Percentiles rank a stretch among this genome's conserved stretches.
These are phyloP conservation scores for Colius striatus DNA, from an alignment of 2,113 vertebrate genomes.

Conservation along the genomic window DNA sequence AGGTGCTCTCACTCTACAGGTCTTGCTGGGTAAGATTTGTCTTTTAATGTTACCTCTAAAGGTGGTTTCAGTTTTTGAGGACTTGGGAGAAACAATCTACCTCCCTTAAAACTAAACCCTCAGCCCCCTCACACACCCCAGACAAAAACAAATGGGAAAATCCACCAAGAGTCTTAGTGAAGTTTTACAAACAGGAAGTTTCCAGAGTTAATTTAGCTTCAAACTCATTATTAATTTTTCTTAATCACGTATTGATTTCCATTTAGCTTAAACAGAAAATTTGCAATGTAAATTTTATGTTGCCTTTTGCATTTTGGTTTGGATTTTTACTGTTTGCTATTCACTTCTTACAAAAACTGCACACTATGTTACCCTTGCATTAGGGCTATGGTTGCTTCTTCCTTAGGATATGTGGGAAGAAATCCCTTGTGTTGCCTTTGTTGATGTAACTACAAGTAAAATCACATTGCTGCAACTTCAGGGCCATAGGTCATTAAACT, in stretches of 20 bases:
- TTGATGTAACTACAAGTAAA: not conserved
- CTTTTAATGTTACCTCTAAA: not conserved
- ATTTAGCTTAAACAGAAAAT: not conserved
- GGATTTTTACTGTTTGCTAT: no score
- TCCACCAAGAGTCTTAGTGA: no score
- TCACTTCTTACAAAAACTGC: not conserved
- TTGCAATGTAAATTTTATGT: not conserved
- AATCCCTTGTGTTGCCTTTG: not conserved
- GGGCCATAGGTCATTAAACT: not conserved
- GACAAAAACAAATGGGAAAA: not conserved
- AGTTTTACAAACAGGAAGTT: not conserved
- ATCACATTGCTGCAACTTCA: not conserved
- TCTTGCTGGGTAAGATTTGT: no score
- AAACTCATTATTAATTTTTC: no score
- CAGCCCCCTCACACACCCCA: fast-evolving
- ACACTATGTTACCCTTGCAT: fast-evolving
- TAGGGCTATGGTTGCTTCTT: not conserved
- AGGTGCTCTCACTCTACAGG: no score
- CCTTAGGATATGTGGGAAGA: not conserved
- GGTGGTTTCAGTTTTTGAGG: no score
- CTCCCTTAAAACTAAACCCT: no score
- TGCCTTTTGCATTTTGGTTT: not conserved
- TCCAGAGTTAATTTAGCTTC: not conserved
- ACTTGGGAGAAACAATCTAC: not conserved
- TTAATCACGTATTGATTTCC: not conserved